Evolutionary conservation across 2,888 invertebrate genomes (phyloP).

Genomic region (Standfussiana lucernea): DNA sequence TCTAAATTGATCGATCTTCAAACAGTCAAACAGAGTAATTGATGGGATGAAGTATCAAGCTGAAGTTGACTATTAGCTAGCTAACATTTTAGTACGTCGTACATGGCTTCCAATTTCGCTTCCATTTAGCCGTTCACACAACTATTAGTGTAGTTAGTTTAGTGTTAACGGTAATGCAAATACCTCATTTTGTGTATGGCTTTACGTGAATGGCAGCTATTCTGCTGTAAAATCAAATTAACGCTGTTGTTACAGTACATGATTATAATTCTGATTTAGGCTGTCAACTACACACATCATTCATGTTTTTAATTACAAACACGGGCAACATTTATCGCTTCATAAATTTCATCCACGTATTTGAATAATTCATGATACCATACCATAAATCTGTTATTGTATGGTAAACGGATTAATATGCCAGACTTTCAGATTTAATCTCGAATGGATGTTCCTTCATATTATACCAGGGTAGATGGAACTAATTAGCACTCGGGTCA

Average conservation of each 20-base stretch:
- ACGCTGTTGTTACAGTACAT: background rate
- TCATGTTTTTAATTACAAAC: slow-evolving; percentile 18
- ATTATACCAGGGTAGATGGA: background rate
- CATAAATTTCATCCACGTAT: slow-evolving; percentile 17
- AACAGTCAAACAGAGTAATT: slow-evolving; percentile 23
- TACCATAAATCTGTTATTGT: slow-evolving; percentile 12
- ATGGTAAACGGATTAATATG: slow-evolving; percentile 23
- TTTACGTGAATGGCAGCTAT: slow-evolving; percentile 5
- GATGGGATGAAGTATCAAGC: background rate
- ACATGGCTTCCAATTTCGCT: slow-evolving; percentile 3
- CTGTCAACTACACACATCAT: background rate
- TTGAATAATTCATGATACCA: slow-evolving; percentile 40
- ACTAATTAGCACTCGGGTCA: slow-evolving; percentile 38
- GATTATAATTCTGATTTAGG: background rate
- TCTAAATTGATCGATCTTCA: slow-evolving; percentile 12
- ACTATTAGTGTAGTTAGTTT: background rate
- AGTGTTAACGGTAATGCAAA: background rate
- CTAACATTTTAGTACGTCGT: slow-evolving; percentile 14
- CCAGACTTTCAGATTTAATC: slow-evolving; percentile 1
- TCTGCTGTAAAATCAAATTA: background rate
- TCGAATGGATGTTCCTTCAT: slow-evolving; percentile 5
- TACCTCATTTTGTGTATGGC: background rate
- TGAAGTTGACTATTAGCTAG: background rate
- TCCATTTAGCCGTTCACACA: background rate
- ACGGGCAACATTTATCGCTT: slow-evolving; percentile 12